These are phyloP conservation scores for Lampris incognitus DNA, from an alignment of 2,113 vertebrate genomes.

Conservation along the genomic window DNA sequence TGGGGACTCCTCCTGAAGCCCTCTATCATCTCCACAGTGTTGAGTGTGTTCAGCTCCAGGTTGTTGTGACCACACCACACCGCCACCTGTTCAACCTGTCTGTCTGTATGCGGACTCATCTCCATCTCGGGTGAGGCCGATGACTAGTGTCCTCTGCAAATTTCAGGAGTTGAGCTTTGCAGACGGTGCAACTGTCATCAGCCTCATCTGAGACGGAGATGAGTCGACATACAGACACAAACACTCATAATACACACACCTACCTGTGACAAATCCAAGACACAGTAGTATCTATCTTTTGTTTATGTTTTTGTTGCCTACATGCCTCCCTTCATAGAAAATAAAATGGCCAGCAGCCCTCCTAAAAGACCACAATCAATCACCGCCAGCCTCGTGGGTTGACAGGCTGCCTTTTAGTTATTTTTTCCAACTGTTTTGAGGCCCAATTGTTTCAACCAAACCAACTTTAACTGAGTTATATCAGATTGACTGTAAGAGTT, in stretches of 20 bases:
- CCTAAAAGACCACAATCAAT: conserved; percentile 27
- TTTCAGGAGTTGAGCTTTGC: too few species aligned
- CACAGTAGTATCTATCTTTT: neutral
- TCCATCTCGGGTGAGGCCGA: too few species aligned
- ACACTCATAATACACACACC: neutral
- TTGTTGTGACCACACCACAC: too few species aligned
- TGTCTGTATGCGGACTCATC: too few species aligned
- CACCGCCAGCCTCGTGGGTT: neutral
- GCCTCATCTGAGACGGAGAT: too few species aligned
- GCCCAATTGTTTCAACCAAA: conserved; percentile 5
- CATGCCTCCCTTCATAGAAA: conserved; percentile 1
- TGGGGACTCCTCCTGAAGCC: too few species aligned
- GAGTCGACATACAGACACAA: neutral
- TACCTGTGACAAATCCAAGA: conserved; percentile 10
- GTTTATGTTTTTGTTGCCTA: conserved; percentile 19
- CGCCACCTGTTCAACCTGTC: too few species aligned
- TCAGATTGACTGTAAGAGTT: conserved; percentile 18
- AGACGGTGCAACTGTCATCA: too few species aligned
- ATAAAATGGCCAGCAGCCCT: conserved; percentile 10
- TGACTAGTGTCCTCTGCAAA: too few species aligned
- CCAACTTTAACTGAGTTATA: conserved; percentile 1
- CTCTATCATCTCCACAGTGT: too few species aligned
- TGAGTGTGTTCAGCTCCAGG: too few species aligned
- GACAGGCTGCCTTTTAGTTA: conserved; percentile 4
- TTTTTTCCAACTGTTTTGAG: conserved; percentile 3